Conservation (phyloP, 35 echinoderm and acorn worm genomes). For the Heliocidaris erythrogramma region DNA sequence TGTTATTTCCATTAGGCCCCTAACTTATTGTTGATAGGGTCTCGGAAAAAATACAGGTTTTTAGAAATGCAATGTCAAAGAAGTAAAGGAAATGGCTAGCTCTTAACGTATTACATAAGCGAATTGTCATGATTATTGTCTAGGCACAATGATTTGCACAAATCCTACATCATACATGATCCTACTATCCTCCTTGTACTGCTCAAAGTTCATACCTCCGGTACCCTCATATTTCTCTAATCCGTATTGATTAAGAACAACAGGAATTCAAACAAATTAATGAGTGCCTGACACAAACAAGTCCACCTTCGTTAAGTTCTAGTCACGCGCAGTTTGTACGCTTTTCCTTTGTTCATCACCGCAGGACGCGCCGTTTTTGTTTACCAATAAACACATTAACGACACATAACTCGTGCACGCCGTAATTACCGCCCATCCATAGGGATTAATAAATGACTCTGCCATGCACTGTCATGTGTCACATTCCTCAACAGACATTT, state of each 20-base stretch:
- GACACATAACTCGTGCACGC: background rate
- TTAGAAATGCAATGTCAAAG: too few species aligned
- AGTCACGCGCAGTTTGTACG: background rate
- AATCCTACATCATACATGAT: too few species aligned
- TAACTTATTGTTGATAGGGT: too few species aligned
- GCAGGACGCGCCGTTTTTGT: background rate
- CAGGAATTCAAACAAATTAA: background rate
- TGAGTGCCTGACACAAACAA: background rate
- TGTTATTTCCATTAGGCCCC: too few species aligned
- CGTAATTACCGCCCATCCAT: background rate
- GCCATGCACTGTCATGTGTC: background rate
- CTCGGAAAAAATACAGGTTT: too few species aligned
- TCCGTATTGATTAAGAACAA: background rate
- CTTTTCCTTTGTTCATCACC: background rate
- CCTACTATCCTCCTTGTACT: too few species aligned
- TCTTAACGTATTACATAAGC: too few species aligned
- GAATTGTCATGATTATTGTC: too few species aligned
- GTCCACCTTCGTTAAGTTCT: background rate
- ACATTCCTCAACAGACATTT: background rate
- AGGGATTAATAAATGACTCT: background rate
- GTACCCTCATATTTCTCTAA: background rate
- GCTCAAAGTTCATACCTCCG: too few species aligned
- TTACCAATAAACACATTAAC: conserved; percentile 38
- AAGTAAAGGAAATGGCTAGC: too few species aligned
- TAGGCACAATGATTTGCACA: too few species aligned